Conservation (phyloP, 2,797 vertebrate species). For the Catostomus latipinnis region DNA sequence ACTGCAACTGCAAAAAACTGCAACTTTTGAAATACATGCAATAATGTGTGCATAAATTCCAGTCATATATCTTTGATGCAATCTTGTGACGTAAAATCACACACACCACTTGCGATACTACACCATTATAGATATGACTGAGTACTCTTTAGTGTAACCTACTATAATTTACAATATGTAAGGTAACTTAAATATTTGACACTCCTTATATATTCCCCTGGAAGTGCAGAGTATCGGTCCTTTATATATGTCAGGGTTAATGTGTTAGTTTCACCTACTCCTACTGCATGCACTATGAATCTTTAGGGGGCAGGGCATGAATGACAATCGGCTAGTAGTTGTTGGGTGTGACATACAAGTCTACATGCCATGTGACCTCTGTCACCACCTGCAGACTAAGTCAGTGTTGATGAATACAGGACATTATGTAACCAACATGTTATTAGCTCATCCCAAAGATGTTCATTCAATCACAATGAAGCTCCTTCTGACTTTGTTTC, state of each 20-base stretch:
- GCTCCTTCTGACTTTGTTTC: neutral
- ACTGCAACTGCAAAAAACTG: neutral
- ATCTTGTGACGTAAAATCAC: neutral
- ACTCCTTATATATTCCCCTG: neutral
- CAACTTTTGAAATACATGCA: neutral
- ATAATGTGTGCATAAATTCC: neutral
- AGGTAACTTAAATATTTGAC: too few relatives aligned
- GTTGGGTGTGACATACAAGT: neutral
- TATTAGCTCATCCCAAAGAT: constrained; percentile 1
- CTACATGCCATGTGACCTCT: constrained; percentile 3
- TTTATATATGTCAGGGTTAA: neutral
- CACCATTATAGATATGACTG: neutral
- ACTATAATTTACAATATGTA: too few relatives aligned
- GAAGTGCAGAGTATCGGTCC: neutral
- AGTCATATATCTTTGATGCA: neutral
- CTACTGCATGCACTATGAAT: neutral
- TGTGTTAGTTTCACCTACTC: neutral
- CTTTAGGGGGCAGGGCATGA: neutral
- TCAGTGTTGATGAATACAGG: neutral
- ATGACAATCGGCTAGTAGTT: neutral
- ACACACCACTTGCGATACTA: neutral
- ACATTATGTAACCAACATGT: neutral
- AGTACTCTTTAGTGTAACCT: neutral
- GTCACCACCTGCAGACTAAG: neutral
- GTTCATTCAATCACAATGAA: neutral